Evolutionary conservation across 2,888 invertebrate genomes (phyloP), one percentile per base, ranked within the genome.

Genomic region (Drosophila merina): DNA sequence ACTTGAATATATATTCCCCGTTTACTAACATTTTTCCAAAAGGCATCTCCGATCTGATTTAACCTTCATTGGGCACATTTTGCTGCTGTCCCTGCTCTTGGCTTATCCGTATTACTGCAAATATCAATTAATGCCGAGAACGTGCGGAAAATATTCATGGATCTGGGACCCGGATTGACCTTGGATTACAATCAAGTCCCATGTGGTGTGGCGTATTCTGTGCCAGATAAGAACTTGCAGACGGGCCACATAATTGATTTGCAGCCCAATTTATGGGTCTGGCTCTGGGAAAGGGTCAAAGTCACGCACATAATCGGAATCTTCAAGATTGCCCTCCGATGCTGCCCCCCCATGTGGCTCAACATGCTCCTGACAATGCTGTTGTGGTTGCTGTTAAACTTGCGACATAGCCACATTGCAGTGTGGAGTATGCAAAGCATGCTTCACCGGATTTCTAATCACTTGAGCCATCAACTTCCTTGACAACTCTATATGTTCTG

Each of bases 21-120:
- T n/a, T n/a, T 36, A 38, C 60, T 3, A 62, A 48, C 40, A 49
- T 62, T 62, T 62, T 54, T 8, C 1, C 25, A 5, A 1, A 5
- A 1, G 12, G 8, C 3, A 10, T 3, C 25, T 6, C 6, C 12
- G 12, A 30, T 45, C 47, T 10, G n/a, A 40, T 47, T 25, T 55
- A n/a, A 20, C 38, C 12, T n/a, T n/a, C 38, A n/a, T n/a, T 38
- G 5, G 4, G 57, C 72, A 59, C 66, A 64, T 75, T 64, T 62
- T 9, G 56, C 6, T 12, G 52, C 74, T 74, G 80, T 57, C 71
- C 31, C 55, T 59, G 71, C 70, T 44, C 77, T 67, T 88, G 88
- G 87, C 88, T 89, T 87, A 83, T 83, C 81, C 71, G 86, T 86
- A 88, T 85, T 89, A 79, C 77, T 78, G 75, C 86, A 87, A 86